Conservation (phyloP, 1,140 invertebrate species). For the Ruditapes philippinarum region DNA sequence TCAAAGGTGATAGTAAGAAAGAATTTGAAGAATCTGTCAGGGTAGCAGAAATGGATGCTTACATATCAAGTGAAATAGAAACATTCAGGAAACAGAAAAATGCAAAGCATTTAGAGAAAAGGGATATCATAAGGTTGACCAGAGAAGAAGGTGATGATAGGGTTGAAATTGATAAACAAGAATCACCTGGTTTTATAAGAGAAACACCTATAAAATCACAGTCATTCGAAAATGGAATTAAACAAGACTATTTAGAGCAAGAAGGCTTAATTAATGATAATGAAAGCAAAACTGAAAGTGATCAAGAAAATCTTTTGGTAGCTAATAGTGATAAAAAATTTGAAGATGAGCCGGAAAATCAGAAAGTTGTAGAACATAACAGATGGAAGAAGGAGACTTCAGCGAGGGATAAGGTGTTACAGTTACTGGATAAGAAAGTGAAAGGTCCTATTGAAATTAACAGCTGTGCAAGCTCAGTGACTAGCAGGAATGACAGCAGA, state of each 20-base stretch:
- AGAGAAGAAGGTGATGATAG: neutral
- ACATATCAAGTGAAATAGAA: constrained; percentile 5
- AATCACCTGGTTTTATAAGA: neutral
- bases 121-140: neutral
- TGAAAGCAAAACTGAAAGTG: neutral
- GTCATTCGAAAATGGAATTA: neutral
- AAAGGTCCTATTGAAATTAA: neutral
- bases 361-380: constrained; percentile 10
- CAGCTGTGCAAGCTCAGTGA: neutral
- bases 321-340: neutral
- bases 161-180: too few relatives aligned
- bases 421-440: neutral
- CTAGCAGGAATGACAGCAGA: neutral
- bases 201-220: neutral
- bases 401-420: constrained; percentile 8
- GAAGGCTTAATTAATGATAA: neutral
- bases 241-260: neutral
- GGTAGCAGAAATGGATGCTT: constrained; percentile 20
- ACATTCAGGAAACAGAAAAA: constrained; percentile 3
- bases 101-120: neutral
- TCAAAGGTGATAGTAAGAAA: neutral
- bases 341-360: neutral
- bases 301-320: neutral
- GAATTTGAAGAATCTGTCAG: neutral
- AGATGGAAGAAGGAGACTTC: constrained; percentile 22